A percentile compares a stretch with the other conserved stretches of the same genome.
Conservation (phyloP, 37 sponge, comb jelly and placozoan genomes). For the Oopsacas minuta region DNA sequence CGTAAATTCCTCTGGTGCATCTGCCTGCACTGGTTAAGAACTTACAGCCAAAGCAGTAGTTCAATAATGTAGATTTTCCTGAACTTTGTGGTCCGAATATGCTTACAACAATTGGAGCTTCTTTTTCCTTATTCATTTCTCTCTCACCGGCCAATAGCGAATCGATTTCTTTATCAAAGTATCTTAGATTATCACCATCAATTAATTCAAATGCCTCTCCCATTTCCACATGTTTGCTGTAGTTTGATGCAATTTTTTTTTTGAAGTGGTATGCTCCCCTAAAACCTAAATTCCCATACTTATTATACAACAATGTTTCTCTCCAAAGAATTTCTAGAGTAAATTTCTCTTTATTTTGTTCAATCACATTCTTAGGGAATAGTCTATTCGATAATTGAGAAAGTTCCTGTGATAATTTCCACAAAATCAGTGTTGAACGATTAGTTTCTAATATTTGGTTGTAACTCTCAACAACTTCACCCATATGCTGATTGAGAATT, state of each 20-base stretch:
- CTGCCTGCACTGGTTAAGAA: neutral
- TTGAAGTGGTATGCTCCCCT: neutral
- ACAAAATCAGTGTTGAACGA: neutral
- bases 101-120: neutral
- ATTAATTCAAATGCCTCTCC: constrained; percentile 4
- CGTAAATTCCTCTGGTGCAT: constrained; percentile 6
- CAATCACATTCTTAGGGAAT: neutral
- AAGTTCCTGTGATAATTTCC: constrained; percentile 4
- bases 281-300: neutral
- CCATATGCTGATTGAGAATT: neutral
- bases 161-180: neutral
- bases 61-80: neutral
- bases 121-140: neutral
- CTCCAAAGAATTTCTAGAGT: constrained; percentile 11
- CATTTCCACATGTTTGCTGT: neutral
- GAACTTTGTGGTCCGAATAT: constrained; percentile 3
- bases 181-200: neutral
- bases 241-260: neutral
- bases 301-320: neutral
- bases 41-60: constrained; percentile 9
- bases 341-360: neutral
- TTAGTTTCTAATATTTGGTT: neutral
- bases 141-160: neutral
- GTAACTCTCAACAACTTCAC: neutral
- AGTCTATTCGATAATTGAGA: neutral